These are phyloP conservation scores for Aphelenchoides fujianensis DNA, from an alignment of 1,140 invertebrate genomes.

Conservation along the genomic window DNA sequence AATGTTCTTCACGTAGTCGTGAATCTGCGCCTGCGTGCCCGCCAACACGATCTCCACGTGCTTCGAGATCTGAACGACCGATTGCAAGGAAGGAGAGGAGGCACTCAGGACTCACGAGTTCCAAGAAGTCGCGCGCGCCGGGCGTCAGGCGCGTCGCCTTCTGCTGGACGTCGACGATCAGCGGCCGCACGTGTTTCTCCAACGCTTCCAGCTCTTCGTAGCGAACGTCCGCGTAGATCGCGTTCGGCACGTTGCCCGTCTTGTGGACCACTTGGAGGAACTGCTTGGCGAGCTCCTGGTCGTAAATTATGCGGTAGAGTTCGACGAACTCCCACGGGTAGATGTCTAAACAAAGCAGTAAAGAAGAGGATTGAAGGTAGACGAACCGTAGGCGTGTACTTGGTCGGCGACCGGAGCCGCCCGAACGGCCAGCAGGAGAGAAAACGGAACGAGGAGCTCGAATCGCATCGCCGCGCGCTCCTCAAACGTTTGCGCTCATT, in stretches of 20 bases:
- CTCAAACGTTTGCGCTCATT: too few species aligned
- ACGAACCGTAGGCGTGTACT: conserved; percentile 2
- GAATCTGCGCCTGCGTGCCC: neutral
- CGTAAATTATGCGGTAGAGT: neutral
- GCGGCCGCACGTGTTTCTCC: neutral
- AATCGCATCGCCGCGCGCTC: too few species aligned
- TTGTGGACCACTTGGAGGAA: conserved; percentile 1
- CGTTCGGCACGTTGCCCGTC: neutral
- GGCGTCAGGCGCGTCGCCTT: neutral
- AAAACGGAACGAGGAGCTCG: too few species aligned
- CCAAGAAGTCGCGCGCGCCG: neutral
- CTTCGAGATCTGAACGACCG: conserved; percentile 5
- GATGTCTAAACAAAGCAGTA: conserved; percentile 4
- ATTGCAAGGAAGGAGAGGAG: neutral
- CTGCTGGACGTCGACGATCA: conserved; percentile 8
- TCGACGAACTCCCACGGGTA: neutral
- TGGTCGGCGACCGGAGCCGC: neutral
- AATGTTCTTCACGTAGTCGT: neutral
- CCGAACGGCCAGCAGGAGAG: neutral
- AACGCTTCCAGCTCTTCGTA: conserved; percentile 2
- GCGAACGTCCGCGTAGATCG: neutral
- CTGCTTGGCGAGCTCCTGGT: neutral
- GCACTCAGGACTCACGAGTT: neutral
- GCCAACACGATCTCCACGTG: conserved; percentile 11
- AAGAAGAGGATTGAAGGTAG: too few species aligned